phyloP scores from a whole-genome alignment of 2,113 vertebrate species.

The Pterocles gutturalis region DNA sequence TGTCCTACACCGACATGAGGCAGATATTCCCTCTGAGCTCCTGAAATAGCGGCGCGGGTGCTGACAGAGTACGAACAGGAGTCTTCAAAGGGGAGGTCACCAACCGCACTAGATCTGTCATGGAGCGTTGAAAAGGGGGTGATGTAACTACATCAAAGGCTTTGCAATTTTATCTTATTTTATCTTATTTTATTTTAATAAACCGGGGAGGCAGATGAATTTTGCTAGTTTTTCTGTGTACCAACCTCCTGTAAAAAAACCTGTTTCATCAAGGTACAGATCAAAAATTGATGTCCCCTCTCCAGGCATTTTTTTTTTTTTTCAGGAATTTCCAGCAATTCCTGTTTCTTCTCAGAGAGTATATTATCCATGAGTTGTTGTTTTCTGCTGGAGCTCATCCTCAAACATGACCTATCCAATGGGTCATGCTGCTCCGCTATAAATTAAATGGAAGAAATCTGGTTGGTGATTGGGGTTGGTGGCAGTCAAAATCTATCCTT shows the following conservation, averaged over 20 bases:
- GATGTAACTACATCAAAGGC: neutral
- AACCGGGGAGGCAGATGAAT: neutral
- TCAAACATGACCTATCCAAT: neutral
- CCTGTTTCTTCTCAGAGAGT: neutral
- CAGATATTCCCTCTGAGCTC: neutral
- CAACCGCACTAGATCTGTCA: accelerated
- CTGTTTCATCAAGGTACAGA: neutral
- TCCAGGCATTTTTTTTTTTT: no score
- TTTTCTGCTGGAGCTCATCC: neutral
- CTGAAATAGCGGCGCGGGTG: neutral
- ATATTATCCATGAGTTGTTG: neutral
- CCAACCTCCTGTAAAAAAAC: neutral
- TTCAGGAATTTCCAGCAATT: neutral
- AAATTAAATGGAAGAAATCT: neutral
- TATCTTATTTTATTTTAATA: neutral
- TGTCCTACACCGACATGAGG: neutral
- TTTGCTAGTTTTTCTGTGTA: neutral
- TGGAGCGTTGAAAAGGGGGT: neutral
- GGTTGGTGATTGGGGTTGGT: neutral
- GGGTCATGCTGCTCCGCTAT: neutral
- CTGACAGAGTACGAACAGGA: neutral
- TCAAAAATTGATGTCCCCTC: neutral
- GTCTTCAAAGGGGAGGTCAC: neutral
- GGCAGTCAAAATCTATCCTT: neutral
- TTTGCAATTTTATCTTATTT: neutral